Evolutionary conservation across 2,888 invertebrate genomes (phyloP).

Genomic region (Eupithecia vulgata): DNA sequence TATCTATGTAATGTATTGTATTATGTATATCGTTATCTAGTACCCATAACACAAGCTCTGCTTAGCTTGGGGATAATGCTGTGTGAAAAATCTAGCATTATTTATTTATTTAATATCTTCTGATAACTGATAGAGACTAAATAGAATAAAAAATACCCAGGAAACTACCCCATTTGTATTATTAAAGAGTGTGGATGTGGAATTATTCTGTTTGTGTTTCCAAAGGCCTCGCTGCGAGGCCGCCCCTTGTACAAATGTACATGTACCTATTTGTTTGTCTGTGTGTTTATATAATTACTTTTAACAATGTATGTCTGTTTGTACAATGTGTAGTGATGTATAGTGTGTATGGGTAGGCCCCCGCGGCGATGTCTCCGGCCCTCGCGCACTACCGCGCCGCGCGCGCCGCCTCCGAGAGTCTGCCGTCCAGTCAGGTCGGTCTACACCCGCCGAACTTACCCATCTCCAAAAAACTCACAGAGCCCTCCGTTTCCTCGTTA

Average conservation of each 20-base stretch:
- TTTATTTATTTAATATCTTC: too few relatives aligned
- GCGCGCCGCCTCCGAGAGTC: conserved; percentile 87
- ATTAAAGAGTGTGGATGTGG: too few relatives aligned
- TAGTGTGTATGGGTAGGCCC: conserved; percentile 85
- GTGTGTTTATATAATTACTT: background rate
- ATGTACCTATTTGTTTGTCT: background rate
- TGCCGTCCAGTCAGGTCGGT: conserved; percentile 92
- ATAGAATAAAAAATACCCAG: too few relatives aligned
- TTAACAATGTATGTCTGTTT: background rate
- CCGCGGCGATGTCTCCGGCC: conserved; percentile 95
- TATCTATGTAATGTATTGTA: too few relatives aligned
- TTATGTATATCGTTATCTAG: too few relatives aligned
- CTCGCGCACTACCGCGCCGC: conserved; percentile 88
- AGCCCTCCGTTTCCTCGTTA: background rate
- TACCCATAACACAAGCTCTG: too few relatives aligned
- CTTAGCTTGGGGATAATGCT: too few relatives aligned
- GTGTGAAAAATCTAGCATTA: too few relatives aligned
- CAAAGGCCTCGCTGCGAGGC: background rate
- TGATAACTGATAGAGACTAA: too few relatives aligned
- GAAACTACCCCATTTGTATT: too few relatives aligned
- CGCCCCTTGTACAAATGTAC: background rate
- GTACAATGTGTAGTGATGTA: background rate
- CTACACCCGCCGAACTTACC: conserved; percentile 15
- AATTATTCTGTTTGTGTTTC: too few relatives aligned
- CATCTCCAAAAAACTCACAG: background rate